Conservation (phyloP, 2,888 invertebrate genomes). For the Agrilus cyanescens region DNA sequence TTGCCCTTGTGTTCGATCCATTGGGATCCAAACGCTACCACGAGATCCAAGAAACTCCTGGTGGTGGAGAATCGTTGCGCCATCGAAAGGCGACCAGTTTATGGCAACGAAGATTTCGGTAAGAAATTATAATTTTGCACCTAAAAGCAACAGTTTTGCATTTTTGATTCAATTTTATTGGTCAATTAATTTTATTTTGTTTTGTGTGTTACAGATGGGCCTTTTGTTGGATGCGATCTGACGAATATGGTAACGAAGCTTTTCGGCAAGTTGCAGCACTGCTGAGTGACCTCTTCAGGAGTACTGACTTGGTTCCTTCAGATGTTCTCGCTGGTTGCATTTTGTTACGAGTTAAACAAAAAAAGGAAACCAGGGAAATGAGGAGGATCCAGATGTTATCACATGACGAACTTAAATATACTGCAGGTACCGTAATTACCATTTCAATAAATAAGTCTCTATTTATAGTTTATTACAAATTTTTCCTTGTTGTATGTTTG, state of each 20-base stretch:
- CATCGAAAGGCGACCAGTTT: slow-evolving; percentile 59
- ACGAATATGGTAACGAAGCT: slow-evolving; percentile 66
- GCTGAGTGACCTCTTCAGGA: slow-evolving; percentile 67
- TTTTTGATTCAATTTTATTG: too few relatives aligned
- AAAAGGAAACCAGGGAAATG: slow-evolving; percentile 60
- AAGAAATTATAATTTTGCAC: neutral
- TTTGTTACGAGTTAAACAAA: slow-evolving; percentile 65
- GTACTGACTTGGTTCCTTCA: slow-evolving; percentile 77
- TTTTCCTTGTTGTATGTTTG: too few relatives aligned
- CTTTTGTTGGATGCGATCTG: slow-evolving; percentile 61
- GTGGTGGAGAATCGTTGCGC: slow-evolving; percentile 47
- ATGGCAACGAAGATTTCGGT: slow-evolving; percentile 60
- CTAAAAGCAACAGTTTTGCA: too few relatives aligned
- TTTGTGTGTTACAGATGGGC: slow-evolving; percentile 37
- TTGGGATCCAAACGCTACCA: slow-evolving; percentile 55
- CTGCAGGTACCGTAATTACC: slow-evolving; percentile 38
- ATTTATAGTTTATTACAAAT: too few relatives aligned
- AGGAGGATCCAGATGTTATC: slow-evolving; percentile 50
- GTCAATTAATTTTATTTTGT: neutral
- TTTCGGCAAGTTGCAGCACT: slow-evolving; percentile 70
- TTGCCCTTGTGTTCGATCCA: slow-evolving; percentile 73
- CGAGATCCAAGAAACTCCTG: slow-evolving; percentile 48
- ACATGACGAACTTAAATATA: slow-evolving; percentile 55
- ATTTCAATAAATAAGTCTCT: too few relatives aligned
- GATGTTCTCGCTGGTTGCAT: slow-evolving; percentile 82